Conservation (phyloP, 2,888 invertebrate genomes). For the Zygogramma bicolorata region DNA sequence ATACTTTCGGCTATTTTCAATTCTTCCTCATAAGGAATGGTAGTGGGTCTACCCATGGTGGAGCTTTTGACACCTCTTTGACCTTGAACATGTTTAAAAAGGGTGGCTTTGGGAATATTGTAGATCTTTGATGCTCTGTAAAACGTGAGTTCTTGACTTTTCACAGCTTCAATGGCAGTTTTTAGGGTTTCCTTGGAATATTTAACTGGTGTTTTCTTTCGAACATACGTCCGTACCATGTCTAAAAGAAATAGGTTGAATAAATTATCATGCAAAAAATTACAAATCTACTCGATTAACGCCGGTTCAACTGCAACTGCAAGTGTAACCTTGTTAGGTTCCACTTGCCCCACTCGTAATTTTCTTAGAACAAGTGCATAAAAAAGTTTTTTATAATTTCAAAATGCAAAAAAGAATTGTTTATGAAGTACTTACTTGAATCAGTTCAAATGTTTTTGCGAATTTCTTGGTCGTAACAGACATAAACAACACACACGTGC, state of each 20-base stretch:
- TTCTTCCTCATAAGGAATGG: conserved; percentile 26
- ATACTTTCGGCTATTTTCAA: conserved; percentile 18
- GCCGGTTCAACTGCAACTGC: neutral
- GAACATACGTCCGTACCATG: neutral
- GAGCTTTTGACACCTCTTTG: conserved; percentile 29
- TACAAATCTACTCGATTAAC: neutral
- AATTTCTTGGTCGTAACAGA: neutral
- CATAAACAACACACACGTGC: neutral
- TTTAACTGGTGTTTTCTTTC: neutral
- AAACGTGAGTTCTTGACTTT: neutral
- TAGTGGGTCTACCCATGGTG: conserved; percentile 19
- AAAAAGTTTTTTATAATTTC: neutral
- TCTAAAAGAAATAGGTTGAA: neutral
- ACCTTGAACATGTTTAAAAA: conserved; percentile 26
- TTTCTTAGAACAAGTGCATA: neutral
- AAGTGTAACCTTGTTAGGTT: neutral
- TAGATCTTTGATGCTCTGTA: conserved; percentile 12
- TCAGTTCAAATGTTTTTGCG: neutral
- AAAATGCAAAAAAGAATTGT: neutral
- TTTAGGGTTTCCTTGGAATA: conserved; percentile 3
- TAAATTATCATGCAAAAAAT: neutral
- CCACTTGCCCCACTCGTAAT: neutral
- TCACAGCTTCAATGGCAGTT: conserved; percentile 8
- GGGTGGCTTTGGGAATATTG: conserved; percentile 22
- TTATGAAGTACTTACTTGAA: neutral